phyloP scores from a whole-genome alignment of 2,797 vertebrate species.

The Holocentrus rufus region DNA sequence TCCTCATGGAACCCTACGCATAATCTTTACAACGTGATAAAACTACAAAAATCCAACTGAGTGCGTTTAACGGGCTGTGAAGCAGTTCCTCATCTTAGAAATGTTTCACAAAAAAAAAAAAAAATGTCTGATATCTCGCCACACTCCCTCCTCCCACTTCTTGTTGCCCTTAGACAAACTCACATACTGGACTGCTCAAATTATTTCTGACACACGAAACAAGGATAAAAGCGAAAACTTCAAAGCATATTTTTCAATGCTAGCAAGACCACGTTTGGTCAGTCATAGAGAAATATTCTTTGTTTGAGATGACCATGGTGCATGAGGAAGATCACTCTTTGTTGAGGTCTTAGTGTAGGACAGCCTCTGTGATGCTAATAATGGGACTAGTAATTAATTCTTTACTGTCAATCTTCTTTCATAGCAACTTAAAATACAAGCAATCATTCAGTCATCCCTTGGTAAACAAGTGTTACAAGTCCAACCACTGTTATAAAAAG shows the following conservation, averaged over 20 bases:
- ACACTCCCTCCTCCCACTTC: constrained; percentile 12
- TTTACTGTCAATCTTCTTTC: background rate
- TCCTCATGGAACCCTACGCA: constrained; percentile 30
- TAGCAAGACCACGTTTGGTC: constrained; percentile 30
- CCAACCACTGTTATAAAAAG: too few species aligned
- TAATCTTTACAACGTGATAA: constrained; percentile 52
- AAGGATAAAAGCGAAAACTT: constrained; percentile 49
- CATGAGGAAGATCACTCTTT: constrained; percentile 2
- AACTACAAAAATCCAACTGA: constrained; percentile 18
- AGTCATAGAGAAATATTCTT: constrained; percentile 29
- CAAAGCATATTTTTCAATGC: constrained; percentile 38
- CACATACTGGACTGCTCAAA: constrained; percentile 30
- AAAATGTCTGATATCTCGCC: constrained; percentile 44
- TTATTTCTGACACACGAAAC: constrained; percentile 55
- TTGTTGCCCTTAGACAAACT: constrained; percentile 33
- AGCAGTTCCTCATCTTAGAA: constrained; percentile 37
- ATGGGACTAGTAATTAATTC: too few species aligned
- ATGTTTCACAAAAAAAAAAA: constrained; percentile 32
- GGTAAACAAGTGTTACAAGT: background rate
- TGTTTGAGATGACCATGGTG: background rate
- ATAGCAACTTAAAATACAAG: background rate
- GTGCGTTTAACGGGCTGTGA: constrained; percentile 25
- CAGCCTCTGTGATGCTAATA: too few species aligned
- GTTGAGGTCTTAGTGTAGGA: background rate
- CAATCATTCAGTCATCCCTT: background rate